Percentiles rank a stretch among this genome's conserved stretches.
Conservation (phyloP, 2,888 invertebrate genomes). For the Meta bourneti region DNA sequence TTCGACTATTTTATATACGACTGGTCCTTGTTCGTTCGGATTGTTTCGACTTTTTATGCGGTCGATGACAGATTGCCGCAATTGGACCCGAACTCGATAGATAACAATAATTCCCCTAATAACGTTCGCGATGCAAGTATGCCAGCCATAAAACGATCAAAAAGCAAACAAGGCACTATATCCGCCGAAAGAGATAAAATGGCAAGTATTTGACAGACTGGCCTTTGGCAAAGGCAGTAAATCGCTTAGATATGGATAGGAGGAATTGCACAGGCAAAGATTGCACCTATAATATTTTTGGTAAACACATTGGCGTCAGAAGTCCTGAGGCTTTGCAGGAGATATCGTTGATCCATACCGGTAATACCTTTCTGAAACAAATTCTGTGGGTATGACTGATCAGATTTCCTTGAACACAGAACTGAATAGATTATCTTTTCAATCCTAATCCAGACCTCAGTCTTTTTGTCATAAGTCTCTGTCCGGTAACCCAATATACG, state of each 20-base stretch:
- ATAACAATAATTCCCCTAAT: slow-evolving; percentile 75
- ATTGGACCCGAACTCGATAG: slow-evolving; percentile 72
- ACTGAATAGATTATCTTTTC: neutral
- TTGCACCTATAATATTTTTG: slow-evolving; percentile 69
- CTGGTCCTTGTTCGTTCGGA: slow-evolving; percentile 32
- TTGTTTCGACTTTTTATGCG: slow-evolving; percentile 59
- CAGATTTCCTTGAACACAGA: too few relatives aligned
- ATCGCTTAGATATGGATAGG: slow-evolving; percentile 62
- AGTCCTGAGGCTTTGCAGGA: slow-evolving; percentile 18
- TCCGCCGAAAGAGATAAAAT: slow-evolving; percentile 67
- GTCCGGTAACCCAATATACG: neutral
- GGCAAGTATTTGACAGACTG: slow-evolving; percentile 73
- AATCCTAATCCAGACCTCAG: too few relatives aligned
- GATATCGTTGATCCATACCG: slow-evolving; percentile 35
- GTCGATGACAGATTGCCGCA: slow-evolving; percentile 74
- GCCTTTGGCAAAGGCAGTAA: slow-evolving; percentile 72
- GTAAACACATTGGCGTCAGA: slow-evolving; percentile 69
- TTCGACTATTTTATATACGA: slow-evolving; percentile 57
- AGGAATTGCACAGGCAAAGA: slow-evolving; percentile 60
- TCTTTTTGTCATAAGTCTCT: too few relatives aligned
- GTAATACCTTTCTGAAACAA: neutral
- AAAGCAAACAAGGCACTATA: slow-evolving; percentile 69
- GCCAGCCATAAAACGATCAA: slow-evolving; percentile 73
- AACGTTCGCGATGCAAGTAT: slow-evolving; percentile 64
- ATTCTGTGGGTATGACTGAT: too few relatives aligned